phyloP scores from a whole-genome alignment of 2,888 invertebrate species.

The Lasiommata megera region DNA sequence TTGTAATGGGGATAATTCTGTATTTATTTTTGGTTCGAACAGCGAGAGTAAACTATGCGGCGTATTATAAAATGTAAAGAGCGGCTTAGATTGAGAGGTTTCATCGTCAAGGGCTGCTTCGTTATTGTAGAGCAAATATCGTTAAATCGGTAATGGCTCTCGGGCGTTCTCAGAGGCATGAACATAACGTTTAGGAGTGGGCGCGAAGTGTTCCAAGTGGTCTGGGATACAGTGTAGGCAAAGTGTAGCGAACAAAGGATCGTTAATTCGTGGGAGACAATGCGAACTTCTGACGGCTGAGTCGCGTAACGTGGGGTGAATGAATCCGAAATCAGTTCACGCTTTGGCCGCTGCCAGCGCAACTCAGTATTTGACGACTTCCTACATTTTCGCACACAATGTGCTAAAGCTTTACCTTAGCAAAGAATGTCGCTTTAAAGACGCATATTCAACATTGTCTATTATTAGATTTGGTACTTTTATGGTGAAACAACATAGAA shows the following conservation, averaged over 20 bases:
- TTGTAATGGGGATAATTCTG: slow-evolving; percentile 19
- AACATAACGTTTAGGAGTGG: slow-evolving; percentile 61
- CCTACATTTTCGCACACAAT: slow-evolving; percentile 17
- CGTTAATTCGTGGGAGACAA: slow-evolving; percentile 69
- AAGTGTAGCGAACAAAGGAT: slow-evolving; percentile 73
- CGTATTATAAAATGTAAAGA: slow-evolving; percentile 31
- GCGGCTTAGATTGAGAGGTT: slow-evolving; percentile 49
- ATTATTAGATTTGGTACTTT: not conserved
- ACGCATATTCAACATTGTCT: not conserved
- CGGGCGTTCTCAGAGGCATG: slow-evolving; percentile 49
- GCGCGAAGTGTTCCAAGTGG: slow-evolving; percentile 63
- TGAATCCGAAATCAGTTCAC: slow-evolving; percentile 70
- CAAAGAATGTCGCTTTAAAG: slow-evolving; percentile 1
- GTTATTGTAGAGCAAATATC: slow-evolving; percentile 62
- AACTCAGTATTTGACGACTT: slow-evolving; percentile 36
- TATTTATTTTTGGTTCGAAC: slow-evolving; percentile 20
- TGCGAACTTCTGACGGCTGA: slow-evolving; percentile 61
- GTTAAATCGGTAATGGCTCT: slow-evolving; percentile 53
- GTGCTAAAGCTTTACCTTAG: slow-evolving; percentile 7
- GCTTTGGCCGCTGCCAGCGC: slow-evolving; percentile 41
- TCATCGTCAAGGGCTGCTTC: slow-evolving; percentile 50
- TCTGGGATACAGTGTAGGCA: slow-evolving; percentile 63
- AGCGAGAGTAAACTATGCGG: slow-evolving; percentile 13
- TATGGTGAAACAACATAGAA: not conserved
- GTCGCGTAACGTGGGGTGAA: slow-evolving; percentile 73